Evolutionary conservation across 2,888 invertebrate species (phyloP).

Genomic region (Archips xylosteana): DNA sequence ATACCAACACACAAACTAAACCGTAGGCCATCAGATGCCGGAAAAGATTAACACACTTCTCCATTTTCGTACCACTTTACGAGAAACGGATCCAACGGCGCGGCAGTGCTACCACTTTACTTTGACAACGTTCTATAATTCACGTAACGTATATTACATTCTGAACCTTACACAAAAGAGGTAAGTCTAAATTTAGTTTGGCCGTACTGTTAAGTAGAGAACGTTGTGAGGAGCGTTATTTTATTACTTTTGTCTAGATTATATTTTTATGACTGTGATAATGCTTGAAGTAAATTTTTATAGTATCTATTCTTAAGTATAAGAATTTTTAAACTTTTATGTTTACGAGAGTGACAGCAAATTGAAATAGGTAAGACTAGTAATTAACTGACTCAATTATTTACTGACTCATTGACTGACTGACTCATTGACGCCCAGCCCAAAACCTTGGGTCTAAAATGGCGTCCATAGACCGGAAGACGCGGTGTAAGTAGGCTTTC

Average conservation of each 20-base stretch:
- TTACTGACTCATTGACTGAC: no score
- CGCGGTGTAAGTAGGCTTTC: no score
- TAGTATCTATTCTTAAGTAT: no score
- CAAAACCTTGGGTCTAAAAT: no score
- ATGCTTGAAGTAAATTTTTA: background rate
- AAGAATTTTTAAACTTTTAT: no score
- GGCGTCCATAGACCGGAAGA: no score
- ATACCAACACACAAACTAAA: no score
- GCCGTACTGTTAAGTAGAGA: background rate
- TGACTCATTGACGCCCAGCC: no score
- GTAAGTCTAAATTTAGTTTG: background rate
- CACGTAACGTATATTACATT: background rate
- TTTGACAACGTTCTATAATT: background rate
- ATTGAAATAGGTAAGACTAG: no score
- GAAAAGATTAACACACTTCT: background rate
- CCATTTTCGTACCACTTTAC: background rate
- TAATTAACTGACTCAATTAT: no score
- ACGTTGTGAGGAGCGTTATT: background rate
- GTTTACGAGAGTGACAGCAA: no score
- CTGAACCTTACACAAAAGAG: background rate
- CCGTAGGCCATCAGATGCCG: background rate
- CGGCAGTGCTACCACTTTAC: background rate
- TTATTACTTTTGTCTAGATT: background rate
- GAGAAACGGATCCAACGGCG: constrained; percentile 8
- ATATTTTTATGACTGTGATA: background rate